Evolutionary conservation across 2,888 invertebrate species (phyloP).

Genomic region (Tholera decimalis): DNA sequence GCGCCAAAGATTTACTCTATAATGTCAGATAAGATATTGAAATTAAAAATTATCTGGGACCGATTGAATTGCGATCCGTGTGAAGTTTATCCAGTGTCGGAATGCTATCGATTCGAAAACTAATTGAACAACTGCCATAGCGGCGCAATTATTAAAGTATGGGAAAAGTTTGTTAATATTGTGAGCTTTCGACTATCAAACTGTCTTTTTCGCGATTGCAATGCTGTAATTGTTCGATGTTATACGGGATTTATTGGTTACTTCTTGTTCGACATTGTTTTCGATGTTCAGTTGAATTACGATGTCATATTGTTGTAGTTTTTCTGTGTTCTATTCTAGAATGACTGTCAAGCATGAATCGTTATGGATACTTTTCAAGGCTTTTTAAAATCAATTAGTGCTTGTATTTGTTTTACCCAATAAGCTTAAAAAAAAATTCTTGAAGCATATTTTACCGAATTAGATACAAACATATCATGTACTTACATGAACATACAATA

Average conservation of each 20-base stretch:
- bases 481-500: no score
- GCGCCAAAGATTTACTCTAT: constrained; percentile 67
- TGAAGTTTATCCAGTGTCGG: constrained; percentile 71
- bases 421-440: no score
- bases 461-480: no score
- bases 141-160: constrained; percentile 68
- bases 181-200: constrained; percentile 59
- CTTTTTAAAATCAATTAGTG: no score
- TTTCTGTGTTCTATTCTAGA: neutral
- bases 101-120: constrained; percentile 68
- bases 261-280: constrained; percentile 22
- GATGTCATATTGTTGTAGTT: neutral
- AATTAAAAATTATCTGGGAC: constrained; percentile 79
- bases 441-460: no score
- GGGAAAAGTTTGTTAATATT: constrained; percentile 67
- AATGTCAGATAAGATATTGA: constrained; percentile 78
- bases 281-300: constrained; percentile 16
- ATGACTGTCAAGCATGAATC: neutral
- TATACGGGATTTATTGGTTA: constrained; percentile 42
- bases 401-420: no score
- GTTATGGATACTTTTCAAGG: neutral
- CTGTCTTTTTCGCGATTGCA: constrained; percentile 54
- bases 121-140: constrained; percentile 77
- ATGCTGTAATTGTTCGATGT: constrained; percentile 40
- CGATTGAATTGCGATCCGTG: constrained; percentile 72